phyloP scores from a whole-genome alignment of 1,140 invertebrate species.

The Saxidomus purpurata region DNA sequence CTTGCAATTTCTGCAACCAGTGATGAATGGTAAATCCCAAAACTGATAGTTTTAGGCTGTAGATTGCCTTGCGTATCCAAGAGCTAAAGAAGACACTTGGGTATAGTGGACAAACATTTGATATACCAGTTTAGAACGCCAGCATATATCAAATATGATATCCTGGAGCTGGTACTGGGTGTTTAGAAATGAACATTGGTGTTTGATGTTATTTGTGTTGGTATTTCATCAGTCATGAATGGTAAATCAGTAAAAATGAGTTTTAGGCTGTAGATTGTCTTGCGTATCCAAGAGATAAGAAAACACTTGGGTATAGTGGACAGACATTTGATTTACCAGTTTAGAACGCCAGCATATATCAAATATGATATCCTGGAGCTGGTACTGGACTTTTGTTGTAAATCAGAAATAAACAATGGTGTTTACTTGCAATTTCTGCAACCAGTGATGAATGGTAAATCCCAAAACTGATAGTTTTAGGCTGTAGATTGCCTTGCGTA shows the following conservation, averaged over 20 bases:
- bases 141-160: neutral
- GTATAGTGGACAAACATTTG: slow-evolving; percentile 16
- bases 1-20: no score
- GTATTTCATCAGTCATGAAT: no score
- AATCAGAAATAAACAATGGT: no score
- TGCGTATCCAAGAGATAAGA: neutral
- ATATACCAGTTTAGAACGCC: slow-evolving; percentile 3
- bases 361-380: neutral
- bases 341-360: neutral
- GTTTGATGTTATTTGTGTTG: no score
- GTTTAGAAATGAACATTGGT: no score
- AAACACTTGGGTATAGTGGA: neutral
- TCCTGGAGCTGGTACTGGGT: slow-evolving; percentile 8
- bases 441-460: no score
- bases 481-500: neutral
- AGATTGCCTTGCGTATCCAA: neutral
- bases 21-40: no score
- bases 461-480: no score
- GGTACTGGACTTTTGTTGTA: neutral
- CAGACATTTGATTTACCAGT: neutral
- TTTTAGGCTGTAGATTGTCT: no score
- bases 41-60: no score
- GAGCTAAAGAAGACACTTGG: neutral
- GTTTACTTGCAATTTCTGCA: no score
- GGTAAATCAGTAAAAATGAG: no score